Evolutionary conservation across 2,888 invertebrate genomes (phyloP).

Genomic region (Lymantria monacha): DNA sequence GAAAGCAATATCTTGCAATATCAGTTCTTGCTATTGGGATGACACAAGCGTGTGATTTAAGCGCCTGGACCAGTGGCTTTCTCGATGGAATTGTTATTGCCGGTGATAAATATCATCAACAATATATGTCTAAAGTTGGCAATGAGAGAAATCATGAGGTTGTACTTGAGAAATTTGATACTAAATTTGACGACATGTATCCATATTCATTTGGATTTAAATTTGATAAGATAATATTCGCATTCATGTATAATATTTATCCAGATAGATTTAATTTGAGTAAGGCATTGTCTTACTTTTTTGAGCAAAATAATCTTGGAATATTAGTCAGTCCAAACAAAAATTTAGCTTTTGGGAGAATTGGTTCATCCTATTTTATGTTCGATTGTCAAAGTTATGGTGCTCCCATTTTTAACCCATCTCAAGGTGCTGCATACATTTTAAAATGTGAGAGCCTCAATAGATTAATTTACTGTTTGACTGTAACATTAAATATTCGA

Average conservation of each 20-base stretch:
- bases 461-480: conserved; percentile 84
- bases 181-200: conserved; percentile 77
- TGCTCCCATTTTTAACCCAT: conserved; percentile 82
- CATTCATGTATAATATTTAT: conserved; percentile 82
- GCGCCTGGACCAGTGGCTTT: conserved; percentile 84
- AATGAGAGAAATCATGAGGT: conserved; percentile 79
- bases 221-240: conserved; percentile 81
- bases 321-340: conserved; percentile 79
- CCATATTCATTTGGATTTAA: conserved; percentile 82
- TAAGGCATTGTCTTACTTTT: conserved; percentile 83
- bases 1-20: conserved; percentile 84
- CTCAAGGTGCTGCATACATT: conserved; percentile 82
- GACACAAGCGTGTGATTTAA: conserved; percentile 81
- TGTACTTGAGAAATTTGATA: conserved; percentile 78
- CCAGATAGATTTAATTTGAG: conserved; percentile 84
- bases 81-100: conserved; percentile 83
- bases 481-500: conserved; percentile 82
- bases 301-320: conserved; percentile 77
- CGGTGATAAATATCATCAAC: conserved; percentile 81
- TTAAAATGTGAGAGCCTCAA: conserved; percentile 83
- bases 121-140: conserved; percentile 71
- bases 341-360: conserved; percentile 78
- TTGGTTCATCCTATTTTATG: conserved; percentile 83
- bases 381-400: conserved; percentile 85
- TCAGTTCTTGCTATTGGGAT: conserved; percentile 83